Percentiles rank a stretch among this genome's conserved stretches.
Evolutionary conservation across 92 coral and sea anemone species (phyloP).

Genomic region (Blastomussa wellsi): DNA sequence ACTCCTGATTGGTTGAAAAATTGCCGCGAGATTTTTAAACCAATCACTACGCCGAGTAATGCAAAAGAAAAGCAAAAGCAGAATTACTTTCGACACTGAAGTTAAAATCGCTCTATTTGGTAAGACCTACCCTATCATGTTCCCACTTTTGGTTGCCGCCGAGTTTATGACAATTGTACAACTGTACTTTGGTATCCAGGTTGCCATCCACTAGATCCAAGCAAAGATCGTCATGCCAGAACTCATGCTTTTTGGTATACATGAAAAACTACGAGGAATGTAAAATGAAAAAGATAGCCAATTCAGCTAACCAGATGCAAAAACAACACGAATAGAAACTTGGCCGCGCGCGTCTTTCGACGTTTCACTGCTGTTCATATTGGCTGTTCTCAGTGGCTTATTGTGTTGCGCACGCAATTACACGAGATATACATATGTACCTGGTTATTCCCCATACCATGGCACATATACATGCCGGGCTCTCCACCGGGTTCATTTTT

Average conservation of each 20-base stretch:
- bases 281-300: not conserved
- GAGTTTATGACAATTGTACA: conserved; percentile 87
- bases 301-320: not conserved
- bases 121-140: conserved; percentile 61
- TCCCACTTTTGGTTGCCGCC: conserved; percentile 95
- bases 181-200: conserved; percentile 61
- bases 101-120: no score
- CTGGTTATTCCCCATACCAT: conserved; percentile 94
- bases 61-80: no score
- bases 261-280: conserved; percentile 74
- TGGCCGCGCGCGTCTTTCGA: no score
- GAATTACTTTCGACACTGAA: no score
- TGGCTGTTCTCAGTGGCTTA: not conserved
- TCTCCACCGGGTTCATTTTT: conserved; percentile 84
- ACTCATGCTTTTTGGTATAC: conserved; percentile 84
- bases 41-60: no score
- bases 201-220: conserved; percentile 71
- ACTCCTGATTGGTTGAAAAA: no score
- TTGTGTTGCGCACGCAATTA: not conserved
- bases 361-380: not conserved
- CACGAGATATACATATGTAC: conserved; percentile 33
- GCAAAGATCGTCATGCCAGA: conserved; percentile 94
- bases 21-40: no score
- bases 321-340: not conserved
- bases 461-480: conserved; percentile 93